These are phyloP conservation scores for Apostichopus parvimensis DNA, from an alignment of 35 echinoderm and acorn worm genomes.

Conservation along the genomic window DNA sequence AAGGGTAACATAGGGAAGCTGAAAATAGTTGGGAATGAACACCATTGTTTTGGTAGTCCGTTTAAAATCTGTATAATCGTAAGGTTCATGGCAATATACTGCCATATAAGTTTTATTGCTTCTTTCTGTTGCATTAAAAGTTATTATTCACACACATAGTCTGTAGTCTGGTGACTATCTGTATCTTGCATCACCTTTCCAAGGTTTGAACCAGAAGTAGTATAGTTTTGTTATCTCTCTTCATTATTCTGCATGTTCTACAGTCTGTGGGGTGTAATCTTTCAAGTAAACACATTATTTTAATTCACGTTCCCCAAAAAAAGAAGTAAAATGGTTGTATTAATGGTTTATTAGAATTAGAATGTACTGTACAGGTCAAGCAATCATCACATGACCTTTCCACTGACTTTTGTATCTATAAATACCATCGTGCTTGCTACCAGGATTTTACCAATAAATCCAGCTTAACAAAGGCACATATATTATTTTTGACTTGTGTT, in stretches of 20 bases:
- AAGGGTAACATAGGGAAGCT: background rate
- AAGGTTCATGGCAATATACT: no score
- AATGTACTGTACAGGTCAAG: conserved; percentile 15
- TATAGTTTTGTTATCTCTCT: background rate
- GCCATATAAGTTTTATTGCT: no score
- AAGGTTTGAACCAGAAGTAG: background rate
- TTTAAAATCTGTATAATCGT: no score
- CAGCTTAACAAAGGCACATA: no score
- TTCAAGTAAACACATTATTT: conserved; percentile 23
- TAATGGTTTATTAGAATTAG: background rate
- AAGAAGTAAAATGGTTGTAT: no score
- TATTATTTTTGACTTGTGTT: no score
- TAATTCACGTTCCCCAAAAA: background rate
- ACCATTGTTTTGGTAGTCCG: no score
- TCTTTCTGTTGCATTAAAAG: no score
- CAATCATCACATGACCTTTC: background rate
- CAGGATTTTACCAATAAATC: no score
- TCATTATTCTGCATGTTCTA: background rate
- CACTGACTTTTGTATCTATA: no score
- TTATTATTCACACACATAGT: background rate
- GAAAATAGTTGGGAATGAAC: background rate
- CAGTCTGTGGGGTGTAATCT: conserved; percentile 22
- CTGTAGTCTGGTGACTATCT: background rate
- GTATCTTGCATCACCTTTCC: conserved; percentile 32
- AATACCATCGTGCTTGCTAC: no score